Percentiles rank a stretch among this genome's conserved stretches.
Evolutionary conservation across 1,140 invertebrate species (phyloP).

Genomic region (Musca vetustissima): DNA sequence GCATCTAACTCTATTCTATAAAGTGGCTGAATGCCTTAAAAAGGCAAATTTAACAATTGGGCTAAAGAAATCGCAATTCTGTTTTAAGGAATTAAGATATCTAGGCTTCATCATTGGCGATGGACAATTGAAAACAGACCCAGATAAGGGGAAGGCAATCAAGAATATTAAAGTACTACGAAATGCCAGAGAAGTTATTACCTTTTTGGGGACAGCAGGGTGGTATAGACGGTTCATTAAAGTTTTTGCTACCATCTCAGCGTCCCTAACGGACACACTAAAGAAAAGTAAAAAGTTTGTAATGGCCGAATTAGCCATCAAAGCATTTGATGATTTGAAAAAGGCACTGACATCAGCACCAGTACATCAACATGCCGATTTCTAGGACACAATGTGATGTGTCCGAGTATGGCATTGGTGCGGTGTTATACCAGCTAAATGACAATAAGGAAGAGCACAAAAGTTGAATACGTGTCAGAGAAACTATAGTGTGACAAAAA

Average conservation of each 20-base stretch:
- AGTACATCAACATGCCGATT: too few relatives aligned
- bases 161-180: conserved; percentile 57
- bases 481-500: too few relatives aligned
- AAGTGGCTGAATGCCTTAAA: not conserved
- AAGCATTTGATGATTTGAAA: conserved; percentile 43
- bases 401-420: too few relatives aligned
- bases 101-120: not conserved
- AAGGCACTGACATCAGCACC: conserved; percentile 40
- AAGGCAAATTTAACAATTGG: not conserved
- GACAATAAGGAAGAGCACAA: too few relatives aligned
- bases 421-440: too few relatives aligned
- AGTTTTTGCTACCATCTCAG: conserved; percentile 38
- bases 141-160: conserved; percentile 30
- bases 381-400: too few relatives aligned
- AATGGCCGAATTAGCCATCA: conserved; percentile 35
- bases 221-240: conserved; percentile 47
- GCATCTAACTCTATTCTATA: not conserved
- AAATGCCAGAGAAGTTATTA: too few relatives aligned
- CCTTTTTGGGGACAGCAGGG: conserved; percentile 46
- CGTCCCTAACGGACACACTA: conserved; percentile 17
- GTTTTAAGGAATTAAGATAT: not conserved
- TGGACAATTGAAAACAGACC: conserved; percentile 42
- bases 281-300: conserved; percentile 32
- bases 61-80: not conserved
- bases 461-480: too few relatives aligned